These are phyloP conservation scores for Caenorhabditis sp. DNA, from an alignment of 2,888 invertebrate genomes.

Conservation along the genomic window DNA sequence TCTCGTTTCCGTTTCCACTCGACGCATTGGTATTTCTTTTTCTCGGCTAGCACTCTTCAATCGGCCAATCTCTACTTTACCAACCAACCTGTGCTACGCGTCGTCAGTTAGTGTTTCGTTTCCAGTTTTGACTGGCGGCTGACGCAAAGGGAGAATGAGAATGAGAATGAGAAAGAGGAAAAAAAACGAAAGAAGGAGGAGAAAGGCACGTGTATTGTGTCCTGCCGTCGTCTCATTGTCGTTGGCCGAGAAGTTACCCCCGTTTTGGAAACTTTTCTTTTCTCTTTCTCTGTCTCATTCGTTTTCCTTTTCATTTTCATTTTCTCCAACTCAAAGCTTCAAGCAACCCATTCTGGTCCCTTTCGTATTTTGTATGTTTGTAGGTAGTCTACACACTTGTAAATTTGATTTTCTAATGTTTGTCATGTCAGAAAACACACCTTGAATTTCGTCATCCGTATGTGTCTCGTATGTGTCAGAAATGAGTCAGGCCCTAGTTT, in stretches of 20 bases:
- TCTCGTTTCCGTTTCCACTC: conserved; percentile 3
- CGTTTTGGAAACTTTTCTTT: neutral
- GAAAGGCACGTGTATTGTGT: conserved; percentile 46
- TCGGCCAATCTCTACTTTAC: conserved; percentile 36
- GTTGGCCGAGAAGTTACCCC: conserved; percentile 18
- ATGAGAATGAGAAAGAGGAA: conserved; percentile 9
- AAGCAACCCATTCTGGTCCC: no score
- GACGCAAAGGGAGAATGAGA: conserved; percentile 31
- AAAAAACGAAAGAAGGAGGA: conserved; percentile 24
- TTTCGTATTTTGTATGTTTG: neutral
- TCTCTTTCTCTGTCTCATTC: neutral
- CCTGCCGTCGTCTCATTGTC: conserved; percentile 18
- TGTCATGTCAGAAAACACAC: neutral
- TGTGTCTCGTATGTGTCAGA: neutral
- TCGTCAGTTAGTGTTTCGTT: conserved; percentile 22
- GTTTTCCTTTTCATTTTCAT: neutral
- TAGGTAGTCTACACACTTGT: neutral
- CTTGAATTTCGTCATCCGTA: no score
- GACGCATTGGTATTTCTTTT: no score
- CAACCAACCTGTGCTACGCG: conserved; percentile 45
- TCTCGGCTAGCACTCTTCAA: conserved; percentile 2
- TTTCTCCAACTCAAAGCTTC: no score
- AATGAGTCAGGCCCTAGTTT: no score
- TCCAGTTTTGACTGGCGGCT: conserved; percentile 33
- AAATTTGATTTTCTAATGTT: neutral